phyloP scores from a whole-genome alignment of 2,888 invertebrate genomes.

The Xanthorhoe designata region DNA sequence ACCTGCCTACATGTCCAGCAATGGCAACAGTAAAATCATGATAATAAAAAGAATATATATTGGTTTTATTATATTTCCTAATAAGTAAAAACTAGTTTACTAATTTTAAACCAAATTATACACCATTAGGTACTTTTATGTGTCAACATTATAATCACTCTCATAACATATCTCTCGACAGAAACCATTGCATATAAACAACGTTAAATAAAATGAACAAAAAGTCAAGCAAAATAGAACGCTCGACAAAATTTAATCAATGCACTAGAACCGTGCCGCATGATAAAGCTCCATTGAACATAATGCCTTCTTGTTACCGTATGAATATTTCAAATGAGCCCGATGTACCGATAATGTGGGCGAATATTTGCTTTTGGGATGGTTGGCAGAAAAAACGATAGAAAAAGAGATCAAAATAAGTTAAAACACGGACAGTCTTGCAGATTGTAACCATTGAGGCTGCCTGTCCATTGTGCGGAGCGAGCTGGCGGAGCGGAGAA shows the following conservation, averaged over 20 bases:
- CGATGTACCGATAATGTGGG: slow-evolving; percentile 76
- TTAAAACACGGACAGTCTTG: too few relatives aligned
- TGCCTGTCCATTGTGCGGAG: too few relatives aligned
- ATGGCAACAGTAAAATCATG: too few relatives aligned
- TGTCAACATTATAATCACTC: too few relatives aligned
- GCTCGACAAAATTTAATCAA: slow-evolving; percentile 39
- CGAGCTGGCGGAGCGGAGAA: too few relatives aligned
- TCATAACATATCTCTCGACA: neutral
- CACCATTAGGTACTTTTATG: too few relatives aligned
- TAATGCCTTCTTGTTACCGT: slow-evolving; percentile 77
- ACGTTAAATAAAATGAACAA: neutral
- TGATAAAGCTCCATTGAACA: slow-evolving; percentile 75
- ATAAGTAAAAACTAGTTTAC: too few relatives aligned
- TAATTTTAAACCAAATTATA: too few relatives aligned
- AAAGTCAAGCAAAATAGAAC: neutral
- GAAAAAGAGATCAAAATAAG: neutral
- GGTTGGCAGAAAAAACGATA: slow-evolving; percentile 50
- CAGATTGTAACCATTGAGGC: too few relatives aligned
- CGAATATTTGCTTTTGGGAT: slow-evolving; percentile 70
- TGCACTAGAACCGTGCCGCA: slow-evolving; percentile 47
- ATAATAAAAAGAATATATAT: too few relatives aligned
- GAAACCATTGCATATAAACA: neutral
- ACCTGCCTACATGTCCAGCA: too few relatives aligned
- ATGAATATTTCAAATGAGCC: slow-evolving; percentile 83
- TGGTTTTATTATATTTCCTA: too few relatives aligned